These are phyloP conservation scores for Epiblema foenella DNA, from an alignment of 2,888 invertebrate genomes.

Conservation along the genomic window DNA sequence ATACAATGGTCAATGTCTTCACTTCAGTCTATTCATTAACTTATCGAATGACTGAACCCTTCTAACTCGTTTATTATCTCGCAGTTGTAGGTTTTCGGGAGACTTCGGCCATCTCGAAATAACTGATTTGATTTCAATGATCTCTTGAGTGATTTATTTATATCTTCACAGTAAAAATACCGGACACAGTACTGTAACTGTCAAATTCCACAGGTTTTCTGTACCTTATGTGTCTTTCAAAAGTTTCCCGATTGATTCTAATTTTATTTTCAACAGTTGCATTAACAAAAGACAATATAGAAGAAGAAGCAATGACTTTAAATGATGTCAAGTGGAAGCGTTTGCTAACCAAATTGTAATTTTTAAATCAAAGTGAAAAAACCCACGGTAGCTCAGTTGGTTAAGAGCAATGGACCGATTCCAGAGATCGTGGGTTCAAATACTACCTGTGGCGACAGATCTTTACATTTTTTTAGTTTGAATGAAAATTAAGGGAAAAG, in stretches of 20 bases:
- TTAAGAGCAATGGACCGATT: no score
- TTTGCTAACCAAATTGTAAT: no score
- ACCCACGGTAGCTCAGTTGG: no score
- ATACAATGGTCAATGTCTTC: not conserved
- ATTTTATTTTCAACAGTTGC: not conserved
- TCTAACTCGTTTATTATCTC: constrained; percentile 7
- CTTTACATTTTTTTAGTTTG: no score
- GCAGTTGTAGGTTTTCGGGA: constrained; percentile 6
- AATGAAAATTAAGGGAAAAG: no score
- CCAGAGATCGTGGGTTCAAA: no score
- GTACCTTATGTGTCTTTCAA: no score
- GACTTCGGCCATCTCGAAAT: not conserved
- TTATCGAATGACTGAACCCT: constrained; percentile 3
- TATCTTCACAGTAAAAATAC: not conserved
- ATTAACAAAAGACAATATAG: no score
- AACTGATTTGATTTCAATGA: constrained; percentile 9
- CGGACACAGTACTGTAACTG: not conserved
- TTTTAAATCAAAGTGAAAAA: no score
- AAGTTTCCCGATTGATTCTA: not conserved
- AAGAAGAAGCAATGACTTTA: no score
- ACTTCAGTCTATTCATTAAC: constrained; percentile 7
- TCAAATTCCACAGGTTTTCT: not conserved
- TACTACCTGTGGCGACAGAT: no score
- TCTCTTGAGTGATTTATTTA: constrained; percentile 15
- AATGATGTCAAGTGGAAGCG: no score